These are phyloP conservation scores for Leptinotarsa haldemani DNA, from an alignment of 2,888 invertebrate species.

Conservation along the genomic window DNA sequence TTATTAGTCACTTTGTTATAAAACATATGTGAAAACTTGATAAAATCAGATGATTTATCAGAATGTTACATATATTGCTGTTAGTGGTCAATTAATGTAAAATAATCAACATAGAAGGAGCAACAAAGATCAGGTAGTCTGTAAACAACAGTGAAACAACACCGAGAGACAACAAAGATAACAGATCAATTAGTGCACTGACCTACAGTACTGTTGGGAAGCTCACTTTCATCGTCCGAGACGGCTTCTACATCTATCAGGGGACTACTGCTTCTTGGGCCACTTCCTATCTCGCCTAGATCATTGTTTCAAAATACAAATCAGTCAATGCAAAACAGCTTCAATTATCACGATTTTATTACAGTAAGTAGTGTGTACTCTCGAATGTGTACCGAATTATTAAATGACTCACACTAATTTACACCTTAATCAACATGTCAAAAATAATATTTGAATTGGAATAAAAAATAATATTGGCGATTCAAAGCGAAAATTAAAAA, in stretches of 20 bases:
- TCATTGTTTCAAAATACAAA: slow-evolving; percentile 47
- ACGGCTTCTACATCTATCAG: slow-evolving; percentile 77
- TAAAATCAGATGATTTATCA: slow-evolving; percentile 26
- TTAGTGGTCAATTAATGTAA: slow-evolving; percentile 31
- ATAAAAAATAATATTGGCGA: slow-evolving; percentile 35
- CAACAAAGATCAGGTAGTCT: slow-evolving; percentile 53
- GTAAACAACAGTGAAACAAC: slow-evolving; percentile 62
- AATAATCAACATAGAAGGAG: slow-evolving; percentile 49
- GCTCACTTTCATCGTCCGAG: slow-evolving; percentile 71
- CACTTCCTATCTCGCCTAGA: slow-evolving; percentile 75
- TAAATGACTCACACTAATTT: background rate
- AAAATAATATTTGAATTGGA: slow-evolving; percentile 6
- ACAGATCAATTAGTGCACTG: slow-evolving; percentile 66
- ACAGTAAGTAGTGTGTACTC: background rate
- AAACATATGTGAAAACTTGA: slow-evolving; percentile 6
- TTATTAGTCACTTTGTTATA: background rate
- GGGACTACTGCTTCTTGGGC: slow-evolving; percentile 72
- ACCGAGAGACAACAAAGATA: slow-evolving; percentile 63
- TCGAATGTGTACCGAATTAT: background rate
- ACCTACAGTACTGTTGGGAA: slow-evolving; percentile 69
- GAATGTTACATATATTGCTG: slow-evolving; percentile 7
- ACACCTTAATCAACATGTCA: background rate
- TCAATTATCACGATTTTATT: slow-evolving; percentile 15
- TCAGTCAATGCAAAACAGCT: slow-evolving; percentile 46
- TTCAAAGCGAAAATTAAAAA: slow-evolving; percentile 50